phyloP scores from a whole-genome alignment of 2,113 vertebrate species.

The Chlorodrepanis virens region DNA sequence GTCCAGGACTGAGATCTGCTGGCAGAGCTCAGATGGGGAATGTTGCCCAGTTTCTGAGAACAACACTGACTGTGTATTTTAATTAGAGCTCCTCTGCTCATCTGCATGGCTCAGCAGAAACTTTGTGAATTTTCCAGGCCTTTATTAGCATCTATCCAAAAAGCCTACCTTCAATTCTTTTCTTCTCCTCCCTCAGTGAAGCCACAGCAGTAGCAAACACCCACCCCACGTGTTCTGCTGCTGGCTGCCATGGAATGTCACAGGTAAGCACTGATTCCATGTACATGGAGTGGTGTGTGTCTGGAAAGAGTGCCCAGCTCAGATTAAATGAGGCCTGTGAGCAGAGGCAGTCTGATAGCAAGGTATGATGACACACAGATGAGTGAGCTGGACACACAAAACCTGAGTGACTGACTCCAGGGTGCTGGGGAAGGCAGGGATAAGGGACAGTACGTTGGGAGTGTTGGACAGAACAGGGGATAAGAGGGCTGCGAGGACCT shows the following conservation, averaged over 20 bases:
- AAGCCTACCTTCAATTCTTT: background rate
- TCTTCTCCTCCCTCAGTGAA: background rate
- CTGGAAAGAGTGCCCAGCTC: background rate
- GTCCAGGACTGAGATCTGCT: background rate
- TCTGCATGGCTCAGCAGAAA: slow-evolving; percentile 17
- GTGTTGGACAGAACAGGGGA: background rate
- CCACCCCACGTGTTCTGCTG: rapidly evolving
- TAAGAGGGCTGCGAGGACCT: background rate
- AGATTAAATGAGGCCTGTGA: background rate
- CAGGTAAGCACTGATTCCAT: rapidly evolving
- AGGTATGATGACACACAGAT: background rate
- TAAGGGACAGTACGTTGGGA: rapidly evolving
- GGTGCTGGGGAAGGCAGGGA: background rate
- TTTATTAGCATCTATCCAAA: background rate
- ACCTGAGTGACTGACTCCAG: background rate
- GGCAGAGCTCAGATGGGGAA: slow-evolving; percentile 28
- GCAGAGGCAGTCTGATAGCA: background rate
- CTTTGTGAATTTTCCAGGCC: background rate
- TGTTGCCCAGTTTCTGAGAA: slow-evolving; percentile 11
- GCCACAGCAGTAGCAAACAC: background rate
- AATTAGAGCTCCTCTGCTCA: slow-evolving; percentile 24
- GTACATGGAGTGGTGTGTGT: rapidly evolving
- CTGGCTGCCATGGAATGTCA: background rate
- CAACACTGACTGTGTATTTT: background rate
- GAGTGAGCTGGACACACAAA: background rate